Evolutionary conservation across 2,888 invertebrate genomes (phyloP).

Genomic region (Tridacna gigas): DNA sequence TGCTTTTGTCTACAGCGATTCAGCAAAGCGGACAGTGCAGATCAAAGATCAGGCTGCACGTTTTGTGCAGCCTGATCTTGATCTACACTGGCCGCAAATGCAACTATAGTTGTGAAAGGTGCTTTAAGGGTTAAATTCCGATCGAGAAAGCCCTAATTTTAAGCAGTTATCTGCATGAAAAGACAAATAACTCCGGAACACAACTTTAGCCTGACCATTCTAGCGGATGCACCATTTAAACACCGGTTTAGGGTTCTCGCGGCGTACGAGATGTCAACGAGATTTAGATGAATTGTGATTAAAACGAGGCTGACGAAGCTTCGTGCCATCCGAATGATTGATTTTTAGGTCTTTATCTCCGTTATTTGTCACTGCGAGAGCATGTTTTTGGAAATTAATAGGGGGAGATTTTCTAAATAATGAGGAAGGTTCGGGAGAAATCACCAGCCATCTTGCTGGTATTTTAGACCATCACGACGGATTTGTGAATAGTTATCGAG

Average conservation of each 20-base stretch:
- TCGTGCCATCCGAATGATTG: constrained; percentile 22
- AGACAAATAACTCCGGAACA: background rate
- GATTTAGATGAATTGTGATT: constrained; percentile 41
- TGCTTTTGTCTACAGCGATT: too few species aligned
- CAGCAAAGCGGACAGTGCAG: too few species aligned
- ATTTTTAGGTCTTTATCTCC: constrained; percentile 13
- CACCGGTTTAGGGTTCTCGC: constrained; percentile 22
- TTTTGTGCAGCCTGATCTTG: too few species aligned
- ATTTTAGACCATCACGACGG: background rate
- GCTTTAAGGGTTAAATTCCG: too few species aligned
- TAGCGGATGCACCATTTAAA: constrained; percentile 17
- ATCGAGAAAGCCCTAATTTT: too few species aligned
- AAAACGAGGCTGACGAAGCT: background rate
- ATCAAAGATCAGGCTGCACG: too few species aligned
- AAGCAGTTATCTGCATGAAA: too few species aligned
- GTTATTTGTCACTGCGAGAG: constrained; percentile 14
- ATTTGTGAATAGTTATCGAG: too few species aligned
- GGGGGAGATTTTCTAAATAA: constrained; percentile 22
- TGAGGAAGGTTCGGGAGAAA: constrained; percentile 14
- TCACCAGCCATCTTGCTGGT: constrained; percentile 12
- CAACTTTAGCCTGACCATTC: background rate
- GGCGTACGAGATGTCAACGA: constrained; percentile 46
- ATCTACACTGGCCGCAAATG: too few species aligned
- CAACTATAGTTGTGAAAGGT: too few species aligned
- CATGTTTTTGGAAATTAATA: constrained; percentile 23